Base-by-base conservation (phyloP, 2,113 vertebrate species). In the Notothenia rossii region DNA sequence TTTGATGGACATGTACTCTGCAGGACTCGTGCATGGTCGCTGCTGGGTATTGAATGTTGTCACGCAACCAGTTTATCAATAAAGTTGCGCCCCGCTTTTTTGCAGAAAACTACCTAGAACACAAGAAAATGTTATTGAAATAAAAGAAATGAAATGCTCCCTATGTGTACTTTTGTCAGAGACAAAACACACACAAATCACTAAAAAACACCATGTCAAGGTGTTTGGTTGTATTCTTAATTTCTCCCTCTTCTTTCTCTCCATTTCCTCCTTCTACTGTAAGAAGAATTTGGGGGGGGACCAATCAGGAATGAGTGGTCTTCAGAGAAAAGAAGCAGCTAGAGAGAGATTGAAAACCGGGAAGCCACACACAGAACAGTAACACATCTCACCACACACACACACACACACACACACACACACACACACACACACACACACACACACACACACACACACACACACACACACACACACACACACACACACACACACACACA, bases 331-430 rank as follows among this genome's bases (percentile, higher is more conserved):
- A 69, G 25, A 82, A 75, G 56, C 48, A 72, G 73, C 59, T 65
- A 49, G 54, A 61, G 61, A 59, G 70, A 69, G 66, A 59, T 33
- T 65, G 53, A 64, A 74, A 75, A 65, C 22, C 54, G 60, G 84
- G 81, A 70, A 73, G 75, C 49, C 73, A 73, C 78, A 83, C 69
- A 76, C 3, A 72, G 55, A 81, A 91, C 89, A 72, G 63, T 53
- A 81, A 86, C 81, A 92, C 85, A 20, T 74, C 81, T 83, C 86
- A 86, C 89, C 86, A 92, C 1, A 71, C 90, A 86, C 93, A 92
- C 91, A 77, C 81, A 88, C 84, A 64, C 91, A 90, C 79, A 75
- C 85, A 89, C 92, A 81, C 22, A 22, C 22, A 22, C 22, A 22
- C 22, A 22, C 22, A 22, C 22, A 22, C 22, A 22, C 22, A 22